Base-by-base conservation (phyloP, 2,888 invertebrate species). In the Coelopa pilipes region DNA sequence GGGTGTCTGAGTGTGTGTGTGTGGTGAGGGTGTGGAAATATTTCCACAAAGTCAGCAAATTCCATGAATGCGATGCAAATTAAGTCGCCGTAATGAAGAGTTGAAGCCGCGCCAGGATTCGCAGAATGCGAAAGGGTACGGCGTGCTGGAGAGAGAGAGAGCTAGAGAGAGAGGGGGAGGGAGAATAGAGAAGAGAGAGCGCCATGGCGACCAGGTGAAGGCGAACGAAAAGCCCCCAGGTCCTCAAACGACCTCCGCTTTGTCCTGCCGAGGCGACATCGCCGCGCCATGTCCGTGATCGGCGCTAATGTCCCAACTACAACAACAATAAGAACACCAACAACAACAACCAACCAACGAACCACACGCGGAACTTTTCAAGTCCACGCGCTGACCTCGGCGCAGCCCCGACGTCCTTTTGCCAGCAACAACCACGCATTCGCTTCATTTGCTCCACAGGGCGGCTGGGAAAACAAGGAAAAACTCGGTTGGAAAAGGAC, bases 61-160 rank as follows among this genome's bases (percentile, higher is more conserved):
- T 59, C 19, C 17, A 57, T 69, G 69, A 69, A 69, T 69, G 69
- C 57, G 45, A 69, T 46, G 47, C 69, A 69, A 69, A 69, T 69
- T 69, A 69, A 69, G 47, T 69, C 55, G 45, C 19, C 57, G 21
- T 15, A 69, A 69, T 69, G 69, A 69, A 69, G 69, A 5, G 57
- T 34, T 45, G 49, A 67, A 50, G 45, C 49, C 34, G 62, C 9
- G 66, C 62, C 45, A 34, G 34, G 34, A 34, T 34, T 34, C 34
- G 34, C 34, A 34, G 34, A 34, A 34, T 34, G 34, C 34, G 34
- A 34, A 34, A 34, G 34, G 34, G 7, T 34, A 34, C 7, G 34
- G 7, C 4, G 34, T 34, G 34, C 2, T 4, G 34, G 7, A 34
- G 34, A 34, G 2, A 4, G 34, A 34, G 34, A 34, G 34, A 34